Base-by-base conservation (phyloP, 1,140 invertebrate species). In the Thaumatotibia leucotreta region DNA sequence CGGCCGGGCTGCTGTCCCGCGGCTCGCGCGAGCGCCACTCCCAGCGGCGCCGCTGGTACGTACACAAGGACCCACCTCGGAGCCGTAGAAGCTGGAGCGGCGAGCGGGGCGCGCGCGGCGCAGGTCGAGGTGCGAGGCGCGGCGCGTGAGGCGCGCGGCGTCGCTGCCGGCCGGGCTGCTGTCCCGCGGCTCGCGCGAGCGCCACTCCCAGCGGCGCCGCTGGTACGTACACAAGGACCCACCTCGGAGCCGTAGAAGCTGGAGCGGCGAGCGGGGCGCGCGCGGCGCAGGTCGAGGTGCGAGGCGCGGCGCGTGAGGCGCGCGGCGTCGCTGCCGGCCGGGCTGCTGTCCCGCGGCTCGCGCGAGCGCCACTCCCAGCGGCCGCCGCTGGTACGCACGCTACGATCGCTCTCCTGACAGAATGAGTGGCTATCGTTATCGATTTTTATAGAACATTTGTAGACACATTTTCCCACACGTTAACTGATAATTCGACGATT, bases 331-430 rank as follows among this genome's bases (percentile, higher is more conserved):
- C 77, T 82, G 17, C 68, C 78, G 23, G 71, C 70, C 1, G 84
- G 84, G 61, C 86, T 88, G 67, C 85, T 85, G 69, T 89, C 86
- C 23, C 84, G 80, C 14, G 71, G 69, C 65, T 84, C 82, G 83
- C 84, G 85, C 35, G 83, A 64, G 22, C 64, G 67, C 2, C 50
- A 65, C 1, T 23, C n/a, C 29, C 61, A 54, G 2, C 54, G 69
- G 23, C 79, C 73, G 61, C 82, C 76, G 65, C 72, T 86, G 62
- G 84, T 91, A 66, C 70, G 84, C 14, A 74, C 82, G 69, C 79
- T 92, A 67, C 83, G 84, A 78, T 83, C 86, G 70, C 83, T 92
- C 74, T 85, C 89, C 86, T 86, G 69, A 67, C 61, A 35, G 63
- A 69, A 35, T 23, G 24, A 58, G n/a, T n/a, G n/a, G n/a, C n/a